Evolutionary conservation across 2,888 invertebrate genomes (phyloP).

Genomic region (Lepidochrysops patricia): DNA sequence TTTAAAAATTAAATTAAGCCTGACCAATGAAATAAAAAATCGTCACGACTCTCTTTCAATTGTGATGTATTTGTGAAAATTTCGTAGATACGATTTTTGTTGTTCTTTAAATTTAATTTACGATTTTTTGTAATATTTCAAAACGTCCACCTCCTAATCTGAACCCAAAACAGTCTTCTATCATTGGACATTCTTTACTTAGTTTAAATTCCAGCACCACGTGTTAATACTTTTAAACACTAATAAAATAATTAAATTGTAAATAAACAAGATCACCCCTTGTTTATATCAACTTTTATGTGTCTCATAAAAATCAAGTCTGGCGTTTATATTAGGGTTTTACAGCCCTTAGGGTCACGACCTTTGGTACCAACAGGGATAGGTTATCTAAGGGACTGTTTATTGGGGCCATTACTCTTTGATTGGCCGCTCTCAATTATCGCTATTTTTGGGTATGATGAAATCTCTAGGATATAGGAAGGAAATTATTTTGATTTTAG

Average conservation of each 20-base stretch:
- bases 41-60: too few relatives aligned
- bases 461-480: background rate
- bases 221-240: conserved; percentile 12
- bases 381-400: background rate
- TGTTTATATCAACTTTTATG: conserved; percentile 8
- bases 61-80: too few relatives aligned
- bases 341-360: conserved; percentile 48
- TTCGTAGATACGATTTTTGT: too few relatives aligned
- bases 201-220: background rate
- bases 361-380: conserved; percentile 40
- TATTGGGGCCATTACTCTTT: background rate
- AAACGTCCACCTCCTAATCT: too few relatives aligned
- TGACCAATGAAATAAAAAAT: too few relatives aligned
- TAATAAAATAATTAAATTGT: conserved; percentile 12
- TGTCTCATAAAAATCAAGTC: conserved; percentile 4
- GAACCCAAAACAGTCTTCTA: too few relatives aligned
- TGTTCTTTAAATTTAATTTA: too few relatives aligned
- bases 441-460: background rate
- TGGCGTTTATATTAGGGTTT: conserved; percentile 5
- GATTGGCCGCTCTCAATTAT: background rate
- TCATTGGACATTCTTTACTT: background rate
- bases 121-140: too few relatives aligned
- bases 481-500: too few relatives aligned
- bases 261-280: conserved; percentile 9
- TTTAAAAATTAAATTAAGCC: too few relatives aligned